A percentile compares a stretch with the other conserved stretches of the same genome.
Evolutionary conservation across 2,797 vertebrate species (phyloP).

Genomic region (Chloroceryle amazona): DNA sequence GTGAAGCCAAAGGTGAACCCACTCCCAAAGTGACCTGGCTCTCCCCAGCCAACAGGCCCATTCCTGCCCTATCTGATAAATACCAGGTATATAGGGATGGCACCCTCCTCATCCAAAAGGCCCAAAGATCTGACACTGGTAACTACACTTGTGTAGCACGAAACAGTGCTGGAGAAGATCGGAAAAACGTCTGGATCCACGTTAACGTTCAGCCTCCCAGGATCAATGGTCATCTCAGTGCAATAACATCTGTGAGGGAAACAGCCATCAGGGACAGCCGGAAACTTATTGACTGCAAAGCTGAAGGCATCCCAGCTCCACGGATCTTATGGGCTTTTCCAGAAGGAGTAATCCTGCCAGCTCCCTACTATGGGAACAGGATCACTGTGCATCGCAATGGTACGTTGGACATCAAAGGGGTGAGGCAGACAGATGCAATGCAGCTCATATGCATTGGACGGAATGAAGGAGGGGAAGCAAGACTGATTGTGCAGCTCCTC

Average conservation of each 20-base stretch:
- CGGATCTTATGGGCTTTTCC: constrained; percentile 90
- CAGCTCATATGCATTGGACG: constrained; percentile 88
- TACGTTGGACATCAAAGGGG: constrained; percentile 87
- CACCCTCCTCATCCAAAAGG: constrained; percentile 88
- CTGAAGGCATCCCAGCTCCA: constrained; percentile 87
- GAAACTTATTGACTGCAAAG: constrained; percentile 86
- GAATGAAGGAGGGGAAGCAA: constrained; percentile 91
- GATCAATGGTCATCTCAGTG: constrained; percentile 84
- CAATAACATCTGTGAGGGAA: constrained; percentile 78
- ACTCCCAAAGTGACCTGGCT: constrained; percentile 87
- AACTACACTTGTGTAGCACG: constrained; percentile 91
- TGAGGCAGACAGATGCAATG: constrained; percentile 83
- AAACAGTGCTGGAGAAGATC: constrained; percentile 88
- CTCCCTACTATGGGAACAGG: constrained; percentile 89
- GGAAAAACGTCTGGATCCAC: constrained; percentile 82
- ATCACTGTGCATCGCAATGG: constrained; percentile 91
- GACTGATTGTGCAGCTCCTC: constrained; percentile 85
- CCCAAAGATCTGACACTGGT: constrained; percentile 90
- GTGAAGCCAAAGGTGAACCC: constrained; percentile 87
- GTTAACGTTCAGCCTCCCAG: constrained; percentile 85
- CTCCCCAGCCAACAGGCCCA: constrained; percentile 86
- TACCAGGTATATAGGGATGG: constrained; percentile 88
- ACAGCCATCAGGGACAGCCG: constrained; percentile 79
- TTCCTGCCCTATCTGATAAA: constrained; percentile 85
- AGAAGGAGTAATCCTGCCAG: constrained; percentile 89